Evolutionary conservation across 2,113 vertebrate genomes (phyloP).

Genomic region (Glaucidium brasilianum): DNA sequence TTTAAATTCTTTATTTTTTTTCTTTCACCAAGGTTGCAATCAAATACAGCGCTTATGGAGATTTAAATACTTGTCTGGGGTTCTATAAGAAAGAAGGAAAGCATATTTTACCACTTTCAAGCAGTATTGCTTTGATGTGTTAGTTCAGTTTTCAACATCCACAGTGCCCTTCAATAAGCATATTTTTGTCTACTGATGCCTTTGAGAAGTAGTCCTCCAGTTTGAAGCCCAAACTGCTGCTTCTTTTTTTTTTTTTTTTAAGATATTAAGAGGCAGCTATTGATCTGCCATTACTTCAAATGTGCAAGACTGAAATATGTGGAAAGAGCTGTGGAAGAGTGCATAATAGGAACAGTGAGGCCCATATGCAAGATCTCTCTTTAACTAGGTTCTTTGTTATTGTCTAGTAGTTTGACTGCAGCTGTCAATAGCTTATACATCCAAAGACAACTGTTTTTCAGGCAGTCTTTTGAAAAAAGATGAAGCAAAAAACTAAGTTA

Average conservation of each 20-base stretch:
- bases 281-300: conserved; percentile 62
- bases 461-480: conserved; percentile 65
- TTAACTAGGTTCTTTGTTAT: conserved; percentile 60
- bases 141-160: conserved; percentile 17
- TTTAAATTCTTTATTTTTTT: neutral
- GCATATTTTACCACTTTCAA: conserved; percentile 30
- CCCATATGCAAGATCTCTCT: conserved; percentile 31
- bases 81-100: neutral
- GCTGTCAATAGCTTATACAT: conserved; percentile 66
- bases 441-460: conserved; percentile 59
- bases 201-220: conserved; percentile 40
- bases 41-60: neutral
- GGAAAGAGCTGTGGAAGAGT: conserved; percentile 4
- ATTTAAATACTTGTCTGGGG: conserved; percentile 14
- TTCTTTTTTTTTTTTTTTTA: neutral
- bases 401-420: conserved; percentile 49
- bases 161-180: conserved; percentile 53
- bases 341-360: conserved; percentile 26
- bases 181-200: conserved; percentile 54
- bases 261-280: conserved; percentile 40
- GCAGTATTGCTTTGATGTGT: conserved; percentile 53
- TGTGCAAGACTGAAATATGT: conserved; percentile 5
- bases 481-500: conserved; percentile 60
- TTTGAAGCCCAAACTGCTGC: conserved; percentile 33
- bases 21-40: neutral